Percentiles rank a stretch among this genome's conserved stretches.
Conservation (phyloP, 1,140 invertebrate genomes). For the Macrobrachium rosenbergii region DNA sequence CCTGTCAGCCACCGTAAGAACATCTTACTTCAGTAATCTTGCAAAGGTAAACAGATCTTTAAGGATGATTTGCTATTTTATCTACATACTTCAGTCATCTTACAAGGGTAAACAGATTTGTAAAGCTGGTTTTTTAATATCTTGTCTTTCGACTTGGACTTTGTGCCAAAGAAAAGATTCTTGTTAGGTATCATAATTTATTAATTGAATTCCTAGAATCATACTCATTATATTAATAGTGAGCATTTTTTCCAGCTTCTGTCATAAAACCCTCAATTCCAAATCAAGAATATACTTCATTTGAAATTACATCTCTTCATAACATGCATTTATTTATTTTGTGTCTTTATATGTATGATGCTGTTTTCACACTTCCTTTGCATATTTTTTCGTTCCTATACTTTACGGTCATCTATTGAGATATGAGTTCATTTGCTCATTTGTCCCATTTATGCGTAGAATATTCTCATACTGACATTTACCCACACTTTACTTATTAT, state of each 20-base stretch:
- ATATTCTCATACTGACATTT: not conserved
- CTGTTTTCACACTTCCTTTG: not conserved
- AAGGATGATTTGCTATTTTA: slow-evolving; percentile 70
- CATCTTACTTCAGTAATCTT: slow-evolving; percentile 34
- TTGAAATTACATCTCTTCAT: not conserved
- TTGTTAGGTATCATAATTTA: no score
- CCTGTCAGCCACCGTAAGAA: slow-evolving; percentile 23
- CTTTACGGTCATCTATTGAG: not conserved
- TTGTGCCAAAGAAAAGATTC: no score
- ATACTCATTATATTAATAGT: no score
- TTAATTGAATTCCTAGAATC: no score
- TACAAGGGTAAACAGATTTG: slow-evolving; percentile 65
- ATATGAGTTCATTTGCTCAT: not conserved
- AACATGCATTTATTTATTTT: not conserved
- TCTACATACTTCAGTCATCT: slow-evolving; percentile 36
- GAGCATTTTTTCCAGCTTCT: no score
- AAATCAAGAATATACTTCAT: no score
- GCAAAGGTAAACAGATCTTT: slow-evolving; percentile 67
- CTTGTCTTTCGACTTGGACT: no score
- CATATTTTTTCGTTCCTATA: not conserved
- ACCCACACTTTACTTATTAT: no score
- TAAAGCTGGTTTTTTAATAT: no score
- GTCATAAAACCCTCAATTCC: no score
- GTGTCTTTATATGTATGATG: not conserved
- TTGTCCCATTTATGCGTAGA: not conserved